phyloP scores from a whole-genome alignment of 2,113 vertebrate species.

The Oceanodroma tethys region DNA sequence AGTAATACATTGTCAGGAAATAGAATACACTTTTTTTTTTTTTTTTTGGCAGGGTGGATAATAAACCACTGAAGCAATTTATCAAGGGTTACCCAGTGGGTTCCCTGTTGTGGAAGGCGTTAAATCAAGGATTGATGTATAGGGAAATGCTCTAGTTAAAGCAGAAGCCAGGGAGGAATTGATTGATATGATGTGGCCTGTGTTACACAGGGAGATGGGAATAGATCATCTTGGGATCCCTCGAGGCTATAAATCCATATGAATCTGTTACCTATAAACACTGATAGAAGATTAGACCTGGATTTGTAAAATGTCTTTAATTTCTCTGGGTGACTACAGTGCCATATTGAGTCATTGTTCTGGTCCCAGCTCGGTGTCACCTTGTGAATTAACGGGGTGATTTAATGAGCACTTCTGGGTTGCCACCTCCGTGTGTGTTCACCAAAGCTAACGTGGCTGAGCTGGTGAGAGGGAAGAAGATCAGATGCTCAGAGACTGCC shows the following conservation, averaged over 20 bases:
- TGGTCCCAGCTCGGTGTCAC: not conserved
- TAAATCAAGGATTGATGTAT: not conserved
- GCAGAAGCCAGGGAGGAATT: not conserved
- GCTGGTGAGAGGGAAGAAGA: not conserved
- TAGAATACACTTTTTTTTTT: not conserved
- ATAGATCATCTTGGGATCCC: not conserved
- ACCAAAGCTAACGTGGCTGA: not conserved
- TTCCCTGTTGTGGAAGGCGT: not conserved
- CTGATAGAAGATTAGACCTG: not conserved
- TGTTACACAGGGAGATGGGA: not conserved
- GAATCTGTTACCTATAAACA: not conserved
- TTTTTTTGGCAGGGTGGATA: not conserved
- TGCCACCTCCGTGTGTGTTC: not conserved
- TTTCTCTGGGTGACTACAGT: rapidly evolving
- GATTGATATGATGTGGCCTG: not conserved
- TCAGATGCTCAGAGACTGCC: not conserved
- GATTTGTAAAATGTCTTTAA: not conserved
- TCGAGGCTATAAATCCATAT: not conserved
- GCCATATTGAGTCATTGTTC: not conserved
- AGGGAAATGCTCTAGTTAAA: not conserved
- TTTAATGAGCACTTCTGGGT: not conserved
- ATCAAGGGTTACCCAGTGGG: not conserved
- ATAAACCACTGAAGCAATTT: conserved; percentile 37
- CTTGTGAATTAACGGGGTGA: not conserved
- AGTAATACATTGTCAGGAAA: conserved; percentile 5